Percentiles rank a stretch among this genome's conserved stretches.
Conservation (phyloP, 2,888 invertebrate species). For the Timema cristinae region DNA sequence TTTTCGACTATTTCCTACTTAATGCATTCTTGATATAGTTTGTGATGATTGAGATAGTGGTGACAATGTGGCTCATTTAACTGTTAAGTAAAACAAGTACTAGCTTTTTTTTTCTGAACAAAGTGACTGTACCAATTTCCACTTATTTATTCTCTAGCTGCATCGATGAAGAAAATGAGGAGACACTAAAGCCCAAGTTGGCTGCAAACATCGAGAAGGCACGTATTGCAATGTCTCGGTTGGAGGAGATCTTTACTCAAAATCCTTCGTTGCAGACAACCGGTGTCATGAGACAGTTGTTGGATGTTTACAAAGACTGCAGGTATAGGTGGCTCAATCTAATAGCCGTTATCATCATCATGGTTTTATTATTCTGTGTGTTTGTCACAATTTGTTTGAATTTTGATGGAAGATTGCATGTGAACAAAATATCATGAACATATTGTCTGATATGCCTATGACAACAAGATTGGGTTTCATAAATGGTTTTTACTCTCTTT, state of each 20-base stretch:
- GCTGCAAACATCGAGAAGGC: constrained; percentile 74
- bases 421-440: too few species aligned
- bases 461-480: too few species aligned
- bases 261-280: constrained; percentile 72
- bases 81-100: not conserved
- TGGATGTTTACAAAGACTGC: constrained; percentile 81
- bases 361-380: too few species aligned
- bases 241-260: constrained; percentile 76
- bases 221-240: constrained; percentile 65
- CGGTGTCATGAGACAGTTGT: constrained; percentile 69
- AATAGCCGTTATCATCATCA: too few species aligned
- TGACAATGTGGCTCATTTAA: not conserved
- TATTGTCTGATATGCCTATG: too few species aligned
- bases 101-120: not conserved
- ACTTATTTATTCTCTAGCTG: constrained; percentile 15
- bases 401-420: too few species aligned
- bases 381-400: too few species aligned
- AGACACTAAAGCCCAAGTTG: constrained; percentile 53
- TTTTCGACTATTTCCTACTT: too few species aligned
- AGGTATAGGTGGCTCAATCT: constrained; percentile 39
- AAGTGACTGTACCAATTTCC: too few species aligned
- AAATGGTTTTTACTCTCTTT: too few species aligned
- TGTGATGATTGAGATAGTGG: too few species aligned
- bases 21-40: too few species aligned
- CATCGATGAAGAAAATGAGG: constrained; percentile 37